Conservation (phyloP, 1,140 invertebrate species). For the Zeugodacus cucurbitae region DNA sequence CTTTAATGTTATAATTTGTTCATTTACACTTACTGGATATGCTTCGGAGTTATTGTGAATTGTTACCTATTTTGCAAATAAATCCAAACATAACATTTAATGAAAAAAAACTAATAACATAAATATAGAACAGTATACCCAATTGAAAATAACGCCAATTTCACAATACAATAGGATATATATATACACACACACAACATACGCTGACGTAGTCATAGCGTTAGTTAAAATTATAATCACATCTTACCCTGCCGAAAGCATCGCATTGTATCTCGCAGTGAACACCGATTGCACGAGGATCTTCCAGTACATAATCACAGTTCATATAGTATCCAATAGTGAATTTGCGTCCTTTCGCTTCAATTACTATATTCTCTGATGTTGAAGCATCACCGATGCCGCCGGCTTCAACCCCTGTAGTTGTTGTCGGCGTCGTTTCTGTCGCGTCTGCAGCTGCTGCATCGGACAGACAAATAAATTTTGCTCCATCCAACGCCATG, state of each 20-base stretch:
- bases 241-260: conserved; percentile 61
- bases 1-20: conserved; percentile 47
- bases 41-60: conserved; percentile 52
- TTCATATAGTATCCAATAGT: conserved; percentile 54
- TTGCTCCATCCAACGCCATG: conserved; percentile 53
- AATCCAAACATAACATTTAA: conserved; percentile 14
- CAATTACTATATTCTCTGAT: background rate
- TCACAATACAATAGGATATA: background rate
- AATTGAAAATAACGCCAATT: conserved; percentile 21
- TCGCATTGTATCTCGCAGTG: conserved; percentile 60
- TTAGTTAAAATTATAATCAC: background rate
- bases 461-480: conserved; percentile 53
- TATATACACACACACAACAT: background rate
- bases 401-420: background rate
- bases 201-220: background rate
- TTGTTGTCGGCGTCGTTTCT: conserved; percentile 12
- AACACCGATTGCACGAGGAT: conserved; percentile 48
- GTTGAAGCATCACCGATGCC: background rate
- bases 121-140: background rate
- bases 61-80: conserved; percentile 50
- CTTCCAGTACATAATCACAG: conserved; percentile 53
- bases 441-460: conserved; percentile 44
- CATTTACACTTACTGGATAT: conserved; percentile 53
- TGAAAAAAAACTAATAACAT: background rate
- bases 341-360: conserved; percentile 58